Evolutionary conservation across 2,888 invertebrate species (phyloP), one percentile per base, ranked within the genome.

Genomic region (Pinctada fucata): DNA sequence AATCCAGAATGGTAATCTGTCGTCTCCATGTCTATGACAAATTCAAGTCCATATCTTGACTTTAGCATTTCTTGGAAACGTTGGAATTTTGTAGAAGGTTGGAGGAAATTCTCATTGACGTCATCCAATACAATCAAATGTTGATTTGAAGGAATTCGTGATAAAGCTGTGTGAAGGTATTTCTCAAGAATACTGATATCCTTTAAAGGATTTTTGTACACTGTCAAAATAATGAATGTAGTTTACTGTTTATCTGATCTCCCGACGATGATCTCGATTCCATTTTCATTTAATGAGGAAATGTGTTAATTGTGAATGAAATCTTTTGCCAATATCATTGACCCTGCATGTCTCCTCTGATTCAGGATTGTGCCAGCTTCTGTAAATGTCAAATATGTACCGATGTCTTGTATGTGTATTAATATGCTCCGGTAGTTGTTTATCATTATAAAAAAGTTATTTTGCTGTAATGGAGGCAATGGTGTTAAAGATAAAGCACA

Each of bases 301-400:
- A 58, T 58, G 58, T 58, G 58, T 58, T 58, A 10, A 58, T 58
- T 10, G 13, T 58, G 58, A 58, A 58, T 58, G 58, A 58, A 58
- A 58, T 58, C 58, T 58, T 58, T 58, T 6, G 58, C 58, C 58
- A 58, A 58, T 10, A 58, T 58, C 58, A 58, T 58, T 58, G 58
- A 58, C 58, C 58, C 58, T 13, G 58, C 58, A 58, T 58, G 58
- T 58, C 58, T 58, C 13, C 13, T 58, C 58, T 10, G 58, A 58
- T 58, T 13, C 58, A 58, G 58, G 58, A 58, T 58, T 58, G 58
- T 58, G 58, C 13, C 58, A 58, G 6, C 58, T 58, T 58, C 8
- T 58, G 58, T 13, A 58, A 58, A 58, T 58, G 58, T 6, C 13
- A 58, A 58, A 58, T 58, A 10, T 6, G 58, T 58, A 58, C 8